These are phyloP conservation scores for Lepus timidus DNA, from an alignment of 2,113 vertebrate species.

Conservation along the genomic window DNA sequence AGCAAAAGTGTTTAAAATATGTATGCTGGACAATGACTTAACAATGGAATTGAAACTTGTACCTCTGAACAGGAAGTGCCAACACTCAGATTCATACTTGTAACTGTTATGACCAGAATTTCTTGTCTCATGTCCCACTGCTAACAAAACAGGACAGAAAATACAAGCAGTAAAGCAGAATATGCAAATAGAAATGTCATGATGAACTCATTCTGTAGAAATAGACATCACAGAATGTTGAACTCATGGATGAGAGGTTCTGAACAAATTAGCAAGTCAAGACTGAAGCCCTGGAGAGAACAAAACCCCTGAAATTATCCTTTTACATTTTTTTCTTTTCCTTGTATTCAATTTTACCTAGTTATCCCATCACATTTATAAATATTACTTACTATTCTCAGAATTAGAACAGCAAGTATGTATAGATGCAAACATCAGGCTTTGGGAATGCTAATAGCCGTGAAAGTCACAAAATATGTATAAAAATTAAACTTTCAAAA, in stretches of 20 bases:
- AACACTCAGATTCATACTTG: background rate
- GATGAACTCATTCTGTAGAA: conserved; percentile 15
- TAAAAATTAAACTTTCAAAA: background rate
- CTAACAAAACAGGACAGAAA: background rate
- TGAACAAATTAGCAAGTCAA: conserved; percentile 5
- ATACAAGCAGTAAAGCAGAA: background rate
- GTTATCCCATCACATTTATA: background rate
- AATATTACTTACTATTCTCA: background rate
- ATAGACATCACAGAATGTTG: background rate
- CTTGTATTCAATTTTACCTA: conserved; percentile 9
- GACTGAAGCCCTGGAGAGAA: background rate
- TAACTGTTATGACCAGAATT: background rate
- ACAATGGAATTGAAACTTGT: background rate
- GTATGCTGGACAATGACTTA: background rate
- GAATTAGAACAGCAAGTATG: background rate
- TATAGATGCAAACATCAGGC: background rate
- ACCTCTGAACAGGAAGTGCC: background rate
- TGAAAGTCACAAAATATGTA: background rate
- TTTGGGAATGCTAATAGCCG: background rate
- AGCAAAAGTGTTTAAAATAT: background rate
- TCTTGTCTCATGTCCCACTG: background rate
- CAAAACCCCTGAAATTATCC: background rate
- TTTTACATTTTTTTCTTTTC: background rate
- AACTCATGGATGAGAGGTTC: background rate
- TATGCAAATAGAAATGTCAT: background rate